These are phyloP conservation scores for Brachionus angularis DNA, from an alignment of 1,140 invertebrate species.

Conservation along the genomic window DNA sequence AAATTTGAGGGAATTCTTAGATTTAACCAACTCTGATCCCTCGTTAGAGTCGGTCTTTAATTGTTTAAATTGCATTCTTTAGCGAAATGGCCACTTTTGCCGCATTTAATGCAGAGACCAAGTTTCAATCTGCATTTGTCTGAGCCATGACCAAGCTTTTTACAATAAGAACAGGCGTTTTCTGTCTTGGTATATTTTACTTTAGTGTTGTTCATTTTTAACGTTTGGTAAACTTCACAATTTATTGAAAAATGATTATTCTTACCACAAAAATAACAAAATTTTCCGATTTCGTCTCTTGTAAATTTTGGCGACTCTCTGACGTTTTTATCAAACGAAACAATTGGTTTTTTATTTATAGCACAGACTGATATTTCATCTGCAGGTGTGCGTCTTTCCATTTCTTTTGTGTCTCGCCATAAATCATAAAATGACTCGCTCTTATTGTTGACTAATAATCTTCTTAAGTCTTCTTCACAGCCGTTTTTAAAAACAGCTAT, in stretches of 20 bases:
- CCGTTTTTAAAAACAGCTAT: neutral
- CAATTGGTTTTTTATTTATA: too few species aligned
- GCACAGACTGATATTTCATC: too few species aligned
- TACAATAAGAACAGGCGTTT: neutral
- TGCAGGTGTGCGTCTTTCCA: too few species aligned
- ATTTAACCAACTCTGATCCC: slow-evolving; percentile 3
- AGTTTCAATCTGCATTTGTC: slow-evolving; percentile 1
- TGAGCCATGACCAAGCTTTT: neutral
- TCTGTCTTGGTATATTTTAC: neutral
- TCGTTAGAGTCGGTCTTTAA: neutral
- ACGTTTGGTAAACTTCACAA: neutral
- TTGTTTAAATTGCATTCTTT: slow-evolving; percentile 18
- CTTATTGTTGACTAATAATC: neutral
- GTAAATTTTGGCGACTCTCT: too few species aligned
- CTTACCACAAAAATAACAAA: too few species aligned
- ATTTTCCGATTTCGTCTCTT: too few species aligned
- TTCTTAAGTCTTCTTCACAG: neutral
- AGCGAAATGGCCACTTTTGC: neutral
- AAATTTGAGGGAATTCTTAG: neutral
- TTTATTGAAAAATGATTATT: too few species aligned
- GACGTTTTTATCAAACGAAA: too few species aligned
- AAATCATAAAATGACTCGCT: slow-evolving; percentile 1
- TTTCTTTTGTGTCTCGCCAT: too few species aligned
- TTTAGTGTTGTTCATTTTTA: neutral
- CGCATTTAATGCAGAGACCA: slow-evolving; percentile 7